Evolutionary conservation across 2,888 invertebrate species (phyloP).

Genomic region (Arge pagana): DNA sequence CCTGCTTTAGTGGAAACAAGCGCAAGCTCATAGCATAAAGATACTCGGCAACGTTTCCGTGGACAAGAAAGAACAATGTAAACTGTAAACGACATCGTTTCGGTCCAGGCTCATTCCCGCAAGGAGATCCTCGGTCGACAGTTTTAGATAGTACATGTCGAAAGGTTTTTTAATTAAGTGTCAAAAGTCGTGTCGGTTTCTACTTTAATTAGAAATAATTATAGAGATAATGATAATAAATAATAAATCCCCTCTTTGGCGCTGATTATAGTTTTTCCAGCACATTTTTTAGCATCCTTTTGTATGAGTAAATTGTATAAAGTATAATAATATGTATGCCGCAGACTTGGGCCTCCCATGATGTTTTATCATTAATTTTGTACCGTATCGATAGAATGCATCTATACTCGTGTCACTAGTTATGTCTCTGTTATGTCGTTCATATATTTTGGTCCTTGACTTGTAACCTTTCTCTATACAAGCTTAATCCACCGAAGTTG

Average conservation of each 20-base stretch:
- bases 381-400: slow-evolving; percentile 15
- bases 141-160: slow-evolving; percentile 17
- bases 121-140: slow-evolving; percentile 7
- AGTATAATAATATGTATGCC: slow-evolving; percentile 10
- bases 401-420: slow-evolving; percentile 12
- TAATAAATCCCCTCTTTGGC: not conserved
- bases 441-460: slow-evolving; percentile 16
- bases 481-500: too few relatives aligned
- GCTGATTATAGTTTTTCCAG: slow-evolving; percentile 8
- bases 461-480: too few relatives aligned
- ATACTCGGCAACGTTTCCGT: too few relatives aligned
- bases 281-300: slow-evolving; percentile 11
- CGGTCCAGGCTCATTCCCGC: not conserved
- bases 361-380: slow-evolving; percentile 12
- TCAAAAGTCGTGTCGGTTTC: slow-evolving; percentile 18
- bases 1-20: too few relatives aligned
- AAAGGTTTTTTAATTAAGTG: slow-evolving; percentile 20
- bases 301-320: slow-evolving; percentile 20
- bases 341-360: slow-evolving; percentile 11
- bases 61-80: too few relatives aligned
- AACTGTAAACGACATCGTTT: slow-evolving; percentile 17
- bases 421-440: slow-evolving; percentile 17
- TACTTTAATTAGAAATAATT: slow-evolving; percentile 13
- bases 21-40: too few relatives aligned
- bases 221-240: too few relatives aligned